Evolutionary conservation across 92 coral and sea anemone genomes (phyloP), one percentile per base, ranked within the genome.

Genomic region (Siderastrea siderea): DNA sequence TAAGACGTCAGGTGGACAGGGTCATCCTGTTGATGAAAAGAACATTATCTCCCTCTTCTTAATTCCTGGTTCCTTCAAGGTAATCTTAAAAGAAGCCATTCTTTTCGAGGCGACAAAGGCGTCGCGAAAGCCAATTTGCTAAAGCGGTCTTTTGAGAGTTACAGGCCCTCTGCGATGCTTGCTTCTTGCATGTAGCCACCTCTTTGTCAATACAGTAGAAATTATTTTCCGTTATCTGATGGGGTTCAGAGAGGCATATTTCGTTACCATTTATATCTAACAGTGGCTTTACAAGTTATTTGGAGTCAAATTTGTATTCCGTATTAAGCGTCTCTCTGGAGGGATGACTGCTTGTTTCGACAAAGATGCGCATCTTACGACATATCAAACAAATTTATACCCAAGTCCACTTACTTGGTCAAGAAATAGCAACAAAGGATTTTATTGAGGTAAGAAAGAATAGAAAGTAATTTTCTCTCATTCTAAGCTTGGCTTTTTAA

Each of bases 361-460:
- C 68, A 17, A 63, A 63, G 17, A 63, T 63, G 68, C 68, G 68
- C n/a, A 63, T 63, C 38, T 26, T 26, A 26, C 38, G 38, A 26
- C 38, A 26, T 26, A 26, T 26, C 38, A 26, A 26, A 26, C 68
- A 63, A 69, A 51, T 69, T 69, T 69, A 57, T 71, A 71, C 76
- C 48, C 76, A 71, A 71, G 48, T 12, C 76, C 76, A 71, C 76
- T 69, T 46, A 69, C 74, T 71, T 71, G 47, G 76, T 71, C 76
- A 71, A 13, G 76, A 48, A 71, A 47, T 26, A 71, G 48, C 76
- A 71, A 47, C 15, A 48, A 71, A 71, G 76, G 68, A 47, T 71
- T 47, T 71, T 57, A 71, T 7, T 26, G 38, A 26, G 76, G 19
- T 71, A 71, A 47, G 76, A 71, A 71, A 63, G 38, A 26, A 26